These are phyloP conservation scores for Hyles euphorbiae DNA, from an alignment of 1,140 invertebrate species.

Conservation along the genomic window DNA sequence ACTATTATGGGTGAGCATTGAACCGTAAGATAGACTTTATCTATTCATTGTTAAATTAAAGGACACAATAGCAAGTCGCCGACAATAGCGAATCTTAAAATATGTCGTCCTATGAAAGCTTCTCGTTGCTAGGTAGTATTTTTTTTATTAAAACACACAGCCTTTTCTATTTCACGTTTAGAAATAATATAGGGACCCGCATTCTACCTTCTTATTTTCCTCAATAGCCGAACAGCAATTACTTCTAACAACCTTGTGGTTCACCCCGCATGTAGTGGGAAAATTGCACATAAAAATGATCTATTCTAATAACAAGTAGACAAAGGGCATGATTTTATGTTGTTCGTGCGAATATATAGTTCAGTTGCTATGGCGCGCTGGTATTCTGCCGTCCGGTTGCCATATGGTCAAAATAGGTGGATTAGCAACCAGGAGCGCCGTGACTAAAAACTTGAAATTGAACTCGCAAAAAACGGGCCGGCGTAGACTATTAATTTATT, in stretches of 20 bases:
- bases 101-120: conserved; percentile 42
- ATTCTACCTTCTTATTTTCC: conserved; percentile 44
- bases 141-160: conserved; percentile 22
- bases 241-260: conserved; percentile 66
- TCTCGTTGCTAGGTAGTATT: conserved; percentile 31
- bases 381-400: conserved; percentile 4
- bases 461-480: conserved; percentile 49
- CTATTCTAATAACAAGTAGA: conserved; percentile 60
- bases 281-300: conserved; percentile 61
- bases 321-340: conserved; percentile 34
- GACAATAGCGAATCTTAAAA: conserved; percentile 60
- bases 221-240: conserved; percentile 53
- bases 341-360: conserved; percentile 57
- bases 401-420: conserved; percentile 39
- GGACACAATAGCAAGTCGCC: conserved; percentile 53
- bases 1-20: conserved; percentile 61
- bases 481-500: conserved; percentile 61
- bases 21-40: conserved; percentile 60
- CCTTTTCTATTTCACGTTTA: conserved; percentile 21
- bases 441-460: conserved; percentile 40
- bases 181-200: conserved; percentile 47
- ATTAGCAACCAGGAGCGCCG: conserved; percentile 42
- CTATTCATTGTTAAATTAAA: conserved; percentile 58
- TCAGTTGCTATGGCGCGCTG: background rate
- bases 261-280: conserved; percentile 56